A percentile compares a stretch with the other conserved stretches of the same genome.
Conservation (phyloP, 92 coral and sea anemone genomes). For the Heteractis magnifica region DNA sequence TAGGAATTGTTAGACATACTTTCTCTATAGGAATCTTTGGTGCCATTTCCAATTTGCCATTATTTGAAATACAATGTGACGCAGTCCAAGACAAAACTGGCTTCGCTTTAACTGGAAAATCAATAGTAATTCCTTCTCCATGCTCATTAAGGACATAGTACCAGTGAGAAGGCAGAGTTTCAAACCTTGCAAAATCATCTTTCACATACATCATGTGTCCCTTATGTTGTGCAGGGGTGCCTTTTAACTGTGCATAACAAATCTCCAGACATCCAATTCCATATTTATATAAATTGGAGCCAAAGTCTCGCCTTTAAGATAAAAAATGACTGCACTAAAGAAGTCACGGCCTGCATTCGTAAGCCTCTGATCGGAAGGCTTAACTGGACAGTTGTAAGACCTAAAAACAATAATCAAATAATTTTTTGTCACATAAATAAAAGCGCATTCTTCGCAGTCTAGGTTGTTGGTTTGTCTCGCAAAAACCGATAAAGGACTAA, state of each 20-base stretch:
- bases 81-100: slow-evolving; percentile 38
- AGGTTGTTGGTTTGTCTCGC: not conserved
- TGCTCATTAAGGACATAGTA: slow-evolving; percentile 29
- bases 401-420: too few species aligned
- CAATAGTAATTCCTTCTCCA: slow-evolving; percentile 14
- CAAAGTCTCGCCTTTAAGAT: not conserved
- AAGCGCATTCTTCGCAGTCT: not conserved
- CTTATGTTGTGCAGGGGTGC: slow-evolving; percentile 42
- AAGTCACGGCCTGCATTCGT: not conserved
- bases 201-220: slow-evolving; percentile 44
- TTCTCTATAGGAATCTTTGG: not conserved
- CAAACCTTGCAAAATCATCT: slow-evolving; percentile 11
- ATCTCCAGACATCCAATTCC: slow-evolving; percentile 55
- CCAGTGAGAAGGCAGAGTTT: slow-evolving; percentile 36
- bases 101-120: slow-evolving; percentile 43
- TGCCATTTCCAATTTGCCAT: not conserved
- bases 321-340: not conserved
- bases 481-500: not conserved
- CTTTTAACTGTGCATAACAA: slow-evolving; percentile 37
- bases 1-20: not conserved
- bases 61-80: not conserved
- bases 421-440: not conserved
- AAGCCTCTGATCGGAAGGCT: not conserved
- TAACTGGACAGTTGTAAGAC: too few species aligned
- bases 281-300: slow-evolving; percentile 38